Evolutionary conservation across 2,113 vertebrate species (phyloP).

Genomic region (Saccopteryx bilineata): DNA sequence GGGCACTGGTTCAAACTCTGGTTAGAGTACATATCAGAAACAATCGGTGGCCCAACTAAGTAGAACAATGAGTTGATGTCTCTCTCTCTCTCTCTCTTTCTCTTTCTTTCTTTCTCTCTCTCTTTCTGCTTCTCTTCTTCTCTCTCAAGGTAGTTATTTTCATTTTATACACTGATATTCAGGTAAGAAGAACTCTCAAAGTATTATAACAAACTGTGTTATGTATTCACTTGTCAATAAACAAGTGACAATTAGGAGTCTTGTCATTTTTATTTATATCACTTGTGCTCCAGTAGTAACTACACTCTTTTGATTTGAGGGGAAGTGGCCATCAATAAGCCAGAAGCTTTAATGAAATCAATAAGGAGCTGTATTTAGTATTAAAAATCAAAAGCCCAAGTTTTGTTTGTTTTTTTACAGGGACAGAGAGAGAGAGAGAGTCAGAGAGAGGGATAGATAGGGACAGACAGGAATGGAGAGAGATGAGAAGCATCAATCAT

Average conservation of each 20-base stretch:
- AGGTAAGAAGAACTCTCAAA: background rate
- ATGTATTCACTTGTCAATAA: background rate
- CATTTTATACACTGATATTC: background rate
- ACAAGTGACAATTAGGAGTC: background rate
- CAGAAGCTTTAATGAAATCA: constrained; percentile 44
- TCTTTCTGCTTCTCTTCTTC: no score
- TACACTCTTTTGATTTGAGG: background rate
- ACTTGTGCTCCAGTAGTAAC: background rate
- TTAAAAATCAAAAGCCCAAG: background rate
- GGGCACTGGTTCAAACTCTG: no score
- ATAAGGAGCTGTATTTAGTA: background rate
- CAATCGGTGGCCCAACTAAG: no score
- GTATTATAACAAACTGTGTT: background rate
- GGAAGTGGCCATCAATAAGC: background rate
- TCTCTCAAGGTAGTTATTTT: background rate
- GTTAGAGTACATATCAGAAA: no score
- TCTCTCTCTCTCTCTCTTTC: no score
- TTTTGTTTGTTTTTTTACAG: no score
- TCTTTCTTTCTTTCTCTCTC: no score
- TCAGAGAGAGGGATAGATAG: no score
- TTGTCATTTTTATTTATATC: background rate
- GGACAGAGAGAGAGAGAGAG: no score
- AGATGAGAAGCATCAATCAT: no score
- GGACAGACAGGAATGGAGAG: no score
- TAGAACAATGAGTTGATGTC: no score